Percentiles rank a stretch among this genome's conserved stretches.
Conservation (phyloP, 2,888 invertebrate genomes). For the Tryphoninae sp. region DNA sequence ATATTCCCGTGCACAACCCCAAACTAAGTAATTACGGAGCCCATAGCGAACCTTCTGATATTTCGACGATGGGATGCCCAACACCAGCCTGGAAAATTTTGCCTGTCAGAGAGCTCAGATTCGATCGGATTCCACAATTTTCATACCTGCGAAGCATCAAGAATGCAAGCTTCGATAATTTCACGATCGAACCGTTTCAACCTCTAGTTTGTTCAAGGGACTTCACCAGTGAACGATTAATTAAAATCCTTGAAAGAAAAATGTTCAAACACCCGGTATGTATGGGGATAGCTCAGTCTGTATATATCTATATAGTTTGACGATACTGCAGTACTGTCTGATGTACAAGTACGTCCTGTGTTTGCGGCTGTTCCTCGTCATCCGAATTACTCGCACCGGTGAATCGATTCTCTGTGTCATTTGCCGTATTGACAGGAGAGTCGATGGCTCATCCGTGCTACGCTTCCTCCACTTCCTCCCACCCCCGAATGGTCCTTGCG, state of each 20-base stretch:
- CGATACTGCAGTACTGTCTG: not conserved
- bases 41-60: conserved; percentile 23
- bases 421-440: conserved; percentile 54
- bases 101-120: too few species aligned
- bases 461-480: not conserved
- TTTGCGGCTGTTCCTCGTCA: conserved; percentile 21
- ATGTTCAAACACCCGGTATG: not conserved
- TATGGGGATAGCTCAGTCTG: not conserved
- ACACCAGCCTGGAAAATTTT: too few species aligned
- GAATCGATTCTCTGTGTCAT: conserved; percentile 54
- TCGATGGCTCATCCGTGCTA: conserved; percentile 43
- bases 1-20: conserved; percentile 9
- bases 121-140: not conserved
- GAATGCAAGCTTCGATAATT: not conserved
- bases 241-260: not conserved
- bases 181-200: not conserved
- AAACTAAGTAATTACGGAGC: conserved; percentile 57
- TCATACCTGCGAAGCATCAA: too few species aligned
- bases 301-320: not conserved
- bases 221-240: not conserved
- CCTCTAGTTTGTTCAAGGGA: not conserved
- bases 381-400: conserved; percentile 32
- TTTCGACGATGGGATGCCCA: too few species aligned
- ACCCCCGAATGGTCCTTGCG: conserved; percentile 5
- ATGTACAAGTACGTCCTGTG: conserved; percentile 1